Conservation (phyloP, 2,888 invertebrate genomes). For the Acanthosoma haemorrhoidale region DNA sequence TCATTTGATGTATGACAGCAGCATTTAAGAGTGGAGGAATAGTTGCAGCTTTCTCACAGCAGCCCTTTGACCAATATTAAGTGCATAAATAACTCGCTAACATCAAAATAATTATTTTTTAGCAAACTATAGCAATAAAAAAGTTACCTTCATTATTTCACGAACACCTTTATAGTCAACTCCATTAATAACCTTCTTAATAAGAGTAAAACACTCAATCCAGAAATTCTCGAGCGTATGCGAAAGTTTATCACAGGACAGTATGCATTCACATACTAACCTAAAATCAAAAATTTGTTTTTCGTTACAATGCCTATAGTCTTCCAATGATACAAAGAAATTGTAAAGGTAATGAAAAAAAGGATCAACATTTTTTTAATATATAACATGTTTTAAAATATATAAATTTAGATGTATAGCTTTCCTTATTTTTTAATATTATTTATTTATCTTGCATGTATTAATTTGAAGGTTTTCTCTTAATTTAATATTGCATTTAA, state of each 20-base stretch:
- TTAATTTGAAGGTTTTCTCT: too few relatives aligned
- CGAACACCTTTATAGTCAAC: conserved; percentile 94
- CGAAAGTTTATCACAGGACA: conserved; percentile 75
- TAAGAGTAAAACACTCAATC: conserved; percentile 79
- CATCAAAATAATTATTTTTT: background rate
- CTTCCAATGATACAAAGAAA: background rate
- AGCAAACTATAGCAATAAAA: background rate
- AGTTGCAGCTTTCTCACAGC: conserved; percentile 80
- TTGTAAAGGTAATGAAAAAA: background rate
- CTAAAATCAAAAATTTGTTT: conserved; percentile 49
- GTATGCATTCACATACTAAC: conserved; percentile 78
- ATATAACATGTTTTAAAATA: background rate
- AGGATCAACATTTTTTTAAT: background rate
- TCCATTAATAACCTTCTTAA: conserved; percentile 77
- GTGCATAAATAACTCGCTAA: background rate
- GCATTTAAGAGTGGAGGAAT: conserved; percentile 75
- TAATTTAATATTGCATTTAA: too few relatives aligned
- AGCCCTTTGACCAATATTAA: conserved; percentile 56
- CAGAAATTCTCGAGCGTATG: conserved; percentile 80
- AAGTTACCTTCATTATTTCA: conserved; percentile 78
- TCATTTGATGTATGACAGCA: conserved; percentile 72
- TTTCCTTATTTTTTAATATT: too few relatives aligned
- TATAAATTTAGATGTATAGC: too few relatives aligned
- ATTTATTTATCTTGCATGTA: too few relatives aligned
- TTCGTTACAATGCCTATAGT: background rate